A percentile compares a stretch with the other conserved stretches of the same genome.
phyloP scores from a whole-genome alignment of 2,113 vertebrate species.

The Eubucco bourcierii region DNA sequence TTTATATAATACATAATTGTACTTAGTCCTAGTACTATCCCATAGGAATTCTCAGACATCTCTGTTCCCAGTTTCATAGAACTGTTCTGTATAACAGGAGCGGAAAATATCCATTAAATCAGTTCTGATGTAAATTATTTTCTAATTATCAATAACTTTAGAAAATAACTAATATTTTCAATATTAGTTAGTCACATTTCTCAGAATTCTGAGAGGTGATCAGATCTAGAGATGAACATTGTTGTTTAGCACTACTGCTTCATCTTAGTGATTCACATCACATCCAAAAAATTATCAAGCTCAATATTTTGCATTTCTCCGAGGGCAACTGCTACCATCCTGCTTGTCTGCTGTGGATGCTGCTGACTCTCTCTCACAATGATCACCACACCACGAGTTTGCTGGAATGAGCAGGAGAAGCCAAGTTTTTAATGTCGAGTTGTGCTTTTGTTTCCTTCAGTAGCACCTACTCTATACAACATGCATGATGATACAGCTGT shows the following conservation, averaged over 20 bases:
- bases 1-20: background rate
- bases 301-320: background rate
- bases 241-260: background rate
- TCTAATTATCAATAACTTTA: no score
- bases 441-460: background rate
- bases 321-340: background rate
- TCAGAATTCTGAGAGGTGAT: background rate
- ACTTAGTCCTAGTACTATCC: background rate
- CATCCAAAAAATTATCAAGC: background rate
- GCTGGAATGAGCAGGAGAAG: background rate
- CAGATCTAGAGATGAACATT: background rate
- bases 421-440: background rate
- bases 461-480: background rate
- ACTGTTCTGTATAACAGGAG: background rate
- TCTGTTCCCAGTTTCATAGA: background rate
- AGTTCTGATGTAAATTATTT: background rate
- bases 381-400: background rate
- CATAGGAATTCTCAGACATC: background rate
- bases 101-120: background rate
- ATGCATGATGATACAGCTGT: rapidly evolving
- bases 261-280: background rate
- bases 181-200: background rate
- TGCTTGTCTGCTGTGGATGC: background rate
- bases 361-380: background rate
- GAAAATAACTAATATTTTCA: no score